A percentile compares a stretch with the other conserved stretches of the same genome.
phyloP scores from a whole-genome alignment of 30 jellyfish, hydroid and myxozoan genomes.

The Euphysa ruthae region DNA sequence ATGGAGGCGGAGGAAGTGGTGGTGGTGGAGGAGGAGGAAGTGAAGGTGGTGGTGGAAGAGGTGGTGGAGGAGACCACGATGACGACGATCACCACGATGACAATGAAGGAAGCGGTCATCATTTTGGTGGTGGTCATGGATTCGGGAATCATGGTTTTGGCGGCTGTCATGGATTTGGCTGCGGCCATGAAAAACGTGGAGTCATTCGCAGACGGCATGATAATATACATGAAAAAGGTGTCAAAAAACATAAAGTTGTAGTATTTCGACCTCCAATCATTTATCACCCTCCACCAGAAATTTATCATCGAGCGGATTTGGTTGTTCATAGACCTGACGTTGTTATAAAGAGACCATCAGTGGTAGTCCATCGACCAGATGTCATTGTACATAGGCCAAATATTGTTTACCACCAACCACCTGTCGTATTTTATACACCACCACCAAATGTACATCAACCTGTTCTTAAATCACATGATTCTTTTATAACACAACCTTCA shows the following conservation, averaged over 20 bases:
- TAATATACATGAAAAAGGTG: slow-evolving; percentile 25
- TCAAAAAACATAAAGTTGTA: slow-evolving; percentile 77
- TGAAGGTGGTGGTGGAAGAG: slow-evolving; percentile 46
- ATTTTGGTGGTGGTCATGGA: slow-evolving; percentile 53
- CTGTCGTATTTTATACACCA: slow-evolving; percentile 94
- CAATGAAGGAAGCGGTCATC: slow-evolving; percentile 10
- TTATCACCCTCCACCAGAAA: slow-evolving; percentile 91
- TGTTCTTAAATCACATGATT: slow-evolving; percentile 62
- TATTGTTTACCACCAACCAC: slow-evolving; percentile 96
- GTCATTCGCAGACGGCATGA: slow-evolving; percentile 15
- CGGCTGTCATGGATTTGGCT: slow-evolving; percentile 31
- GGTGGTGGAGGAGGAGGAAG: slow-evolving; percentile 52
- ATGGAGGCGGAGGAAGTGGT: slow-evolving; percentile 35
- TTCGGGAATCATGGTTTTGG: slow-evolving; percentile 36
- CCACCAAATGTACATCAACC: slow-evolving; percentile 93
- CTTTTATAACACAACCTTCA: slow-evolving; percentile 59
- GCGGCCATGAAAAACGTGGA: slow-evolving; percentile 59
- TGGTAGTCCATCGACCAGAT: slow-evolving; percentile 88
- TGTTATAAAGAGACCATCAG: slow-evolving; percentile 84
- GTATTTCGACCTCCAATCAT: slow-evolving; percentile 84
- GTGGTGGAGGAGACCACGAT: slow-evolving; percentile 23
- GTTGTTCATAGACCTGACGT: slow-evolving; percentile 96
- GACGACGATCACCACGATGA: slow-evolving; percentile 5
- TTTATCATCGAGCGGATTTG: slow-evolving; percentile 90
- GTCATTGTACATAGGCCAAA: slow-evolving; percentile 94